Base-by-base conservation (phyloP, 2,888 invertebrate genomes). In the Callyntrura guangdongensis region DNA sequence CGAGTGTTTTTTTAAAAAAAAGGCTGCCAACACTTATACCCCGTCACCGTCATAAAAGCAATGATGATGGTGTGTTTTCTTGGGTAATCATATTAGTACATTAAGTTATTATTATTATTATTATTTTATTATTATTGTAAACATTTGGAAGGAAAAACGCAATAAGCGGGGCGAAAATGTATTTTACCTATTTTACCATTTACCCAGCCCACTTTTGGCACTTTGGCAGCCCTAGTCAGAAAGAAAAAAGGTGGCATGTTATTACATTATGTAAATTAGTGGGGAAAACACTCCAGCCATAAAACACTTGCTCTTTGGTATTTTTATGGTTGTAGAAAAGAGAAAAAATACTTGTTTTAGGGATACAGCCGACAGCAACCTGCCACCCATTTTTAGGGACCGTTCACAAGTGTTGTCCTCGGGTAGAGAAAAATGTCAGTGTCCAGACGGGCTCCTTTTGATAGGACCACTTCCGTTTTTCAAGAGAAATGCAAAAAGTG, bases 261-360 rank as follows among this genome's bases (percentile, higher is more conserved):
- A 74, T 74, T 74, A 74, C 45, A 74, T 74, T 74, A 74, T 74
- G 72, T 11, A 74, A 74, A 74, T 74, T 74, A 74, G 69, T 12
- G 11, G 17, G 8, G 25, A 27, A 64, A 64, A 64, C 17, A 64
- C 17, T 9, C 64, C 11, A 64, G 11, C 36, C 36, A 36, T 36
- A 14, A 64, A 64, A 64, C 5, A 64, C 20, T 17, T 17, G 20
- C 1, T 64, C 20, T 64, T 17, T 64, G 22, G 36, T 36, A 36
- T 36, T 36, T 36, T 36, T 36, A 36, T 36, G 36, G 36, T 3
- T 56, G 56, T 4, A 17, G 56, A n/a, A 56, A 36, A 36, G 6
- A 36, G 36, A 36, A 36, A 36, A 36, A 36, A 36, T 36, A 36
- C 36, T 36, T 36, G 36, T 36, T 36, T 36, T 4, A 36, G 36